These are phyloP conservation scores for Caenorhabditis briggsae DNA, from an alignment of 1,140 invertebrate species.

Conservation along the genomic window DNA sequence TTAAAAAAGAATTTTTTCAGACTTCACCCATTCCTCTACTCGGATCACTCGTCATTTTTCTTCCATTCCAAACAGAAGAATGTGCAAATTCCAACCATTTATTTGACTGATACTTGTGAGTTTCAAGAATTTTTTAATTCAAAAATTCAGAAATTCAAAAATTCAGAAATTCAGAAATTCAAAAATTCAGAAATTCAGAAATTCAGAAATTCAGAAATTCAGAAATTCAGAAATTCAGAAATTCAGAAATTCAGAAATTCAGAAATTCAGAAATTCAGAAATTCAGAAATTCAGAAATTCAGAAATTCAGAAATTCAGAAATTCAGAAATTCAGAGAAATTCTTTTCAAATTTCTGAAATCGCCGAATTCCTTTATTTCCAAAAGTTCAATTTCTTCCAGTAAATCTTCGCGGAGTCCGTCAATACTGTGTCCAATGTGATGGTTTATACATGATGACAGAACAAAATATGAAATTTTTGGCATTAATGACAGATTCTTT, in stretches of 20 bases:
- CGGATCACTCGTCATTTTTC: conserved; percentile 61
- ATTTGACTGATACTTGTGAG: conserved; percentile 61
- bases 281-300: background rate
- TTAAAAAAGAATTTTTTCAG: background rate
- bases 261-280: no score
- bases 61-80: conserved; percentile 60
- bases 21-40: conserved; percentile 57
- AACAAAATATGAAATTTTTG: conserved; percentile 57
- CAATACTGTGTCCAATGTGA: conserved; percentile 63
- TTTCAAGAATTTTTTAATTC: background rate
- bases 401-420: conserved; percentile 51
- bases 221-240: background rate
- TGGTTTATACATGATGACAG: conserved; percentile 62
- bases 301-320: no score
- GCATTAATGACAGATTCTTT: conserved; percentile 56
- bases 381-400: conserved; percentile 1
- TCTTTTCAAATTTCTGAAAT: no score
- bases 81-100: conserved; percentile 59
- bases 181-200: background rate
- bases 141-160: no score
- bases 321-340: no score
- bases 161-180: no score
- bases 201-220: no score
- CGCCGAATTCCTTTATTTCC: no score
- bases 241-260: background rate